phyloP scores from a whole-genome alignment of 2,113 vertebrate genomes.

The Silurus glanis region DNA sequence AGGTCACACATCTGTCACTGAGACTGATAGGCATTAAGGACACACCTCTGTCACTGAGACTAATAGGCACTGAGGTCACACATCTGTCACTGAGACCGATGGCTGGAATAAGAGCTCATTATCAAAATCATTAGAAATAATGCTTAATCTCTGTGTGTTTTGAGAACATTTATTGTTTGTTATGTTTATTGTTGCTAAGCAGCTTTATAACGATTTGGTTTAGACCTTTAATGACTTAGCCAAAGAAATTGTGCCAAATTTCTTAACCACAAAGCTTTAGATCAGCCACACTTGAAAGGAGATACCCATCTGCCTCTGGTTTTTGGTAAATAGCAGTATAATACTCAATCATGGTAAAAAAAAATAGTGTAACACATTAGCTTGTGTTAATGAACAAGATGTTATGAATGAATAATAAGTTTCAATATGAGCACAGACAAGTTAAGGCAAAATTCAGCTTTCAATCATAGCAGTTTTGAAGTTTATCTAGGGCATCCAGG shows the following conservation, averaged over 20 bases:
- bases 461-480: not conserved
- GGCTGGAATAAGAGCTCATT: not conserved
- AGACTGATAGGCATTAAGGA: not conserved
- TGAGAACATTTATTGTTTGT: not conserved
- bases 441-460: not conserved
- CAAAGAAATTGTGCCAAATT: not conserved
- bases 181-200: not conserved
- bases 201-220: not conserved
- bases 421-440: not conserved
- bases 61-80: too few species aligned
- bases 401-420: not conserved
- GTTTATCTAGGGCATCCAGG: not conserved
- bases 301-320: not conserved
- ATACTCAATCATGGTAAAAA: not conserved
- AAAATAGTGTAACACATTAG: not conserved
- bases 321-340: not conserved
- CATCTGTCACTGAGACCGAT: not conserved
- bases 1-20: not conserved
- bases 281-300: not conserved
- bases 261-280: not conserved
- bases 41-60: not conserved
- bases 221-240: not conserved
- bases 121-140: not conserved
- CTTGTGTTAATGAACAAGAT: not conserved
- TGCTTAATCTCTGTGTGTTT: not conserved